Evolutionary conservation across 2,113 vertebrate genomes (phyloP).

Genomic region (Ifrita kowaldi): DNA sequence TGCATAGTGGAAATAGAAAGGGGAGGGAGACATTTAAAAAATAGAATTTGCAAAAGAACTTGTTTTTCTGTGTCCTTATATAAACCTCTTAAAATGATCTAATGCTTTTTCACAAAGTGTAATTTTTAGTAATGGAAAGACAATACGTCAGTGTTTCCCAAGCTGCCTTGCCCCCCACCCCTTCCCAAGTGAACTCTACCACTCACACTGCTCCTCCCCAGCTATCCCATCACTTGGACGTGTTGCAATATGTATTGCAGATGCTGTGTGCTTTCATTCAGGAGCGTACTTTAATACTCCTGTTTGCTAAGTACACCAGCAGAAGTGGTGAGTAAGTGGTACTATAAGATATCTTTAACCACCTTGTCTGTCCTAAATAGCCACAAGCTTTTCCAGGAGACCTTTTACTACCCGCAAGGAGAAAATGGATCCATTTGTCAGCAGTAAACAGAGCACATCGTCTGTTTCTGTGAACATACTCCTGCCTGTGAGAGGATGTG

Average conservation of each 20-base stretch:
- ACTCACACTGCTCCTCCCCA: neutral
- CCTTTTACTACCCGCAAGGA: neutral
- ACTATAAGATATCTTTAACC: neutral
- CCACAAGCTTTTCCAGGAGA: neutral
- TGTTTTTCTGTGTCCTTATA: slow-evolving; percentile 48
- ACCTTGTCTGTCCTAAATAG: neutral
- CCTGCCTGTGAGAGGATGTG: neutral
- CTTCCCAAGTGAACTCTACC: neutral
- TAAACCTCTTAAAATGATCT: slow-evolving; percentile 62
- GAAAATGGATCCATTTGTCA: neutral
- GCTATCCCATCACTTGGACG: accelerated
- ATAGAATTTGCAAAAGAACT: neutral
- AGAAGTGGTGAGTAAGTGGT: neutral
- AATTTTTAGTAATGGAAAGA: slow-evolving; percentile 64
- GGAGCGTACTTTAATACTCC: neutral
- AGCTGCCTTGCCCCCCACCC: neutral
- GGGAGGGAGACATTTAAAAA: slow-evolving; percentile 5
- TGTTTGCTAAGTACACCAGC: neutral
- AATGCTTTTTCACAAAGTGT: slow-evolving; percentile 50
- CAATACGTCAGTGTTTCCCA: slow-evolving; percentile 58
- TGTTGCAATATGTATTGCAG: neutral
- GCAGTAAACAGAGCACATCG: neutral
- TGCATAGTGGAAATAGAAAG: slow-evolving; percentile 46
- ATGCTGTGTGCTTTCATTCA: neutral
- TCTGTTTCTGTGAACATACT: neutral